These are phyloP conservation scores for Hippocampus barbouri DNA, from an alignment of 2,113 vertebrate species.

Conservation along the genomic window DNA sequence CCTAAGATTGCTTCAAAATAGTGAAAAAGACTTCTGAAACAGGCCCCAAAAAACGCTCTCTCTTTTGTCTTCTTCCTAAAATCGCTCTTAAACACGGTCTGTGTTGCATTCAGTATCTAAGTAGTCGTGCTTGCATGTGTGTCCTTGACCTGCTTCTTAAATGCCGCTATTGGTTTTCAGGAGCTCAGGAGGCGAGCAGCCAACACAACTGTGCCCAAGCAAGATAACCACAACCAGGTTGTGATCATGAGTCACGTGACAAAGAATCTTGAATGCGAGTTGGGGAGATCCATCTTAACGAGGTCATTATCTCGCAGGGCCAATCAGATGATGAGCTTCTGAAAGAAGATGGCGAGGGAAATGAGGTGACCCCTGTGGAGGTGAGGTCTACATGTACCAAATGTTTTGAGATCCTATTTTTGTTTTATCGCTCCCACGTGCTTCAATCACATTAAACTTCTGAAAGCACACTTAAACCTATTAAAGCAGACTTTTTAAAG, in stretches of 20 bases:
- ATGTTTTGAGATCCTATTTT: no score
- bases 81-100: background rate
- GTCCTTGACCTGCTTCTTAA: background rate
- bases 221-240: slow-evolving; percentile 31
- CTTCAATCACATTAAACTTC: no score
- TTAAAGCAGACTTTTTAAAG: no score
- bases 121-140: background rate
- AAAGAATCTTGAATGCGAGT: background rate
- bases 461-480: background rate
- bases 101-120: background rate
- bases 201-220: slow-evolving; percentile 1
- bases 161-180: slow-evolving; percentile 25
- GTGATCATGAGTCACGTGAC: background rate
- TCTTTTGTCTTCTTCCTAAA: no score
- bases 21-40: background rate
- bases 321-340: slow-evolving; percentile 28
- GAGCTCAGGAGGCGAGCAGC: slow-evolving; percentile 25
- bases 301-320: slow-evolving; percentile 12
- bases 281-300: background rate
- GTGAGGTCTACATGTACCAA: slow-evolving; percentile 20
- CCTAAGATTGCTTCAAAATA: no score
- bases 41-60: no score
- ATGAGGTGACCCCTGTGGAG: slow-evolving; percentile 2
- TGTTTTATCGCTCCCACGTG: no score
- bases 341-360: slow-evolving; percentile 4